Evolutionary conservation across 2,797 vertebrate genomes (phyloP), one percentile per base, ranked within the genome.

Genomic region (Eospalax fontanierii): DNA sequence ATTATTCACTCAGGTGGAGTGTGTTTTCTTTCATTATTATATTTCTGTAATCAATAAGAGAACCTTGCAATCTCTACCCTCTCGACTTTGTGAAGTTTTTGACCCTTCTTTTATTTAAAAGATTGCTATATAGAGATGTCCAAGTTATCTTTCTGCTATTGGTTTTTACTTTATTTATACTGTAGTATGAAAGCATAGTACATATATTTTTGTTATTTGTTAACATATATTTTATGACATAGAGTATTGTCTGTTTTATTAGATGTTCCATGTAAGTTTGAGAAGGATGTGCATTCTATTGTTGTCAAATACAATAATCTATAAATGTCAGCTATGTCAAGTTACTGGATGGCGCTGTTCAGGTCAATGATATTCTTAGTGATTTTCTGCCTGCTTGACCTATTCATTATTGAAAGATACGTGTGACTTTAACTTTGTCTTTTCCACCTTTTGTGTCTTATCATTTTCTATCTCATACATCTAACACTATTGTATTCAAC

Each of bases 311-410:
- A 50, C 6, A 87, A 5, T 59, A 63, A 80, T 96, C 30, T 70
- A 43, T 81, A 90, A 73, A 78, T 85, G 57, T 88, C 50, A 82
- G 65, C 66, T 46, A 46, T 89, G 61, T 66, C 57, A 83, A 79
- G 4, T 59, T 96, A 96, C 91, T 90, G 78, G 68, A 70, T 63
- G 40, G 30, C 93, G n/a, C 46, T 81, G 1, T 91, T 76, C 19
- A 91, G n/a, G n/a, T 93, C 73, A 78, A 63, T 26, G 90, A 9
- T 93, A 81, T 87, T 46, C 33, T 74, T 83, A 89, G 40, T 79
- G 28, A 94, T 92, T 89, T 96, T 81, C 57, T 95, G 22, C 75
- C 68, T 83, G 24, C 22, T 92, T 96, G 33, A 50, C 50, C 59
- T 87, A 66, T 84, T 68, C 89, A 70, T 94, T 84, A 87, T 33